These are phyloP conservation scores for Sciurus carolinensis DNA, from an alignment of 2,797 vertebrate genomes.

Conservation along the genomic window DNA sequence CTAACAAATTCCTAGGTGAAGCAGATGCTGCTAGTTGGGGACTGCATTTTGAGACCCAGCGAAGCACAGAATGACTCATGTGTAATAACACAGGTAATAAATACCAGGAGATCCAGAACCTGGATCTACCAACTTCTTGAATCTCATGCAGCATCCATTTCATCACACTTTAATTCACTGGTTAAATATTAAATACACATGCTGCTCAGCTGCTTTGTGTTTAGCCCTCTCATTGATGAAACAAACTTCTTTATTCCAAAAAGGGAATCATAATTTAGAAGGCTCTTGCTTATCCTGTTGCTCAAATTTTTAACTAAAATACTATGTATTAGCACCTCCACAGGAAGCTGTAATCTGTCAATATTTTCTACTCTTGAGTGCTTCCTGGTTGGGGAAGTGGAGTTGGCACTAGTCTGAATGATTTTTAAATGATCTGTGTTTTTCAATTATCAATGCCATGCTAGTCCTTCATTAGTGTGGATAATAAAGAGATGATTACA, in stretches of 20 bases:
- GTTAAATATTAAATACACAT: not conserved
- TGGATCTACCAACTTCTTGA: not conserved
- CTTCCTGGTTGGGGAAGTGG: slow-evolving; percentile 25
- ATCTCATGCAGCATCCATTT: too few relatives aligned
- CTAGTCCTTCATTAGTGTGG: slow-evolving; percentile 67
- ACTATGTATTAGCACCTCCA: not conserved
- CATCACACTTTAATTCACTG: not conserved
- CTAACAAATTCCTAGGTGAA: not conserved
- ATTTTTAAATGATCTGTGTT: slow-evolving; percentile 73
- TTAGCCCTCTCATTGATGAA: not conserved
- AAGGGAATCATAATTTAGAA: slow-evolving; percentile 23
- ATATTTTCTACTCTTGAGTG: not conserved
- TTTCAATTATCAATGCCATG: slow-evolving; percentile 75
- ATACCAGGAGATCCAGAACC: not conserved
- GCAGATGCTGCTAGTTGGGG: not conserved
- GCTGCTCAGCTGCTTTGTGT: not conserved
- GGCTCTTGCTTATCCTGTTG: not conserved
- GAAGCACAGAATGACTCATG: not conserved
- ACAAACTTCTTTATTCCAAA: not conserved
- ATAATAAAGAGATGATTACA: slow-evolving; percentile 78
- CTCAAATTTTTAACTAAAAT: slow-evolving; percentile 56
- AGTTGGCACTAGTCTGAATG: not conserved
- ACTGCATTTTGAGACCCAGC: not conserved
- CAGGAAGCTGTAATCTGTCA: slow-evolving; percentile 23
- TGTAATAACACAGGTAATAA: not conserved